A percentile compares a stretch with the other conserved stretches of the same genome.
Evolutionary conservation across 2,113 vertebrate genomes (phyloP).

Genomic region (Rhinopomastus cyanomelas): DNA sequence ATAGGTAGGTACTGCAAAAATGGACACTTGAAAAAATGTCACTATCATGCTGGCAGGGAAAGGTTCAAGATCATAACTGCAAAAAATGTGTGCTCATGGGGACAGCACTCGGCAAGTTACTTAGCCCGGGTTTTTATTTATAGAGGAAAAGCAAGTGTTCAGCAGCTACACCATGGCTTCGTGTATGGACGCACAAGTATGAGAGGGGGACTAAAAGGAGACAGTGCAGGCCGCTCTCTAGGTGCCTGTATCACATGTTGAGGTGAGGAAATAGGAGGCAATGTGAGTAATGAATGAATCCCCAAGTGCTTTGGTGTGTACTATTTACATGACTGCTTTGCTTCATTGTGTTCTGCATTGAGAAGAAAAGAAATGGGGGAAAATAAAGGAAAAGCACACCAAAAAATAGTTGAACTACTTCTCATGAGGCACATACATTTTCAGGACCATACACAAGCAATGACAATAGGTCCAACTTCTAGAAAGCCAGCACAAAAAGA

Average conservation of each 20-base stretch:
- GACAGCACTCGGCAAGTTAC: not conserved
- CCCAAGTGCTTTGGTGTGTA: not conserved
- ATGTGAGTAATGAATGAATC: not conserved
- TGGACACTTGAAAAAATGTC: not conserved
- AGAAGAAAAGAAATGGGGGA: not conserved
- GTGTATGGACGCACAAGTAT: not conserved
- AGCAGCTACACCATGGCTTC: not conserved
- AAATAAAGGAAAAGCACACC: not conserved
- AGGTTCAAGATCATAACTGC: not conserved
- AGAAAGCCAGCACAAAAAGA: not conserved
- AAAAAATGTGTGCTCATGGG: not conserved
- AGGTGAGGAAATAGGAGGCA: not conserved
- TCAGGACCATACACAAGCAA: not conserved
- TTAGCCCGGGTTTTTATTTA: not conserved
- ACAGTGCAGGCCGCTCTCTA: not conserved
- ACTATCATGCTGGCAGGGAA: not conserved
- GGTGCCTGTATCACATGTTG: not conserved
- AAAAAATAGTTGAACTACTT: not conserved
- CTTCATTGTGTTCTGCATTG: not conserved
- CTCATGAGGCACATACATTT: not conserved
- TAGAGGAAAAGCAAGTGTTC: not conserved
- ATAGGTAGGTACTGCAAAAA: not conserved
- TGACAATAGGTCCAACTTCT: not conserved
- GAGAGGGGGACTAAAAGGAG: not conserved
- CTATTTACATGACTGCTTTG: not conserved